A percentile compares a stretch with the other conserved stretches of the same genome.
Conservation (phyloP, 2,113 vertebrate species). For the Semicossyphus pulcher region DNA sequence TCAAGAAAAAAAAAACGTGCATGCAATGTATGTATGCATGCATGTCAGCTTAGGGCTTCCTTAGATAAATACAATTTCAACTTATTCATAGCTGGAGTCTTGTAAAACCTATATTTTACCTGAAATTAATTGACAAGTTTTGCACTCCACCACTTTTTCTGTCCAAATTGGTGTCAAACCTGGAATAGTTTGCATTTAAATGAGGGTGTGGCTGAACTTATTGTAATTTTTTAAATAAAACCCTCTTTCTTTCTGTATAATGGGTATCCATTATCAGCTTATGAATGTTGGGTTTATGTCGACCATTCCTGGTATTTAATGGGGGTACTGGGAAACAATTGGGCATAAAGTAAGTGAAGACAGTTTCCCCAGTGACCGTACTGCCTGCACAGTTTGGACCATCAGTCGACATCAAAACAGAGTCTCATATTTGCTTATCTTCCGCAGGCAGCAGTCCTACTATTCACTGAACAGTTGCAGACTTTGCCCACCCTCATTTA, state of each 20-base stretch:
- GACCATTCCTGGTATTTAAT: constrained; percentile 54
- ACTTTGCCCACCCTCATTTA: constrained; percentile 57
- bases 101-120: neutral
- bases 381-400: constrained; percentile 47
- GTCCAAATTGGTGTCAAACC: neutral
- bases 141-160: no score
- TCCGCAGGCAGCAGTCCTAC: constrained; percentile 69
- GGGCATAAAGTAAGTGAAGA: constrained; percentile 44
- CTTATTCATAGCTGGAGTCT: no score
- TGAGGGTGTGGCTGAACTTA: constrained; percentile 21
- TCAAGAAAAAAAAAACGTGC: no score
- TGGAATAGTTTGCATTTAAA: constrained; percentile 14
- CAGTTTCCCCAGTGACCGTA: constrained; percentile 43
- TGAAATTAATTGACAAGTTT: neutral
- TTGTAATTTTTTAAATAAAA: constrained; percentile 29
- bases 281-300: constrained; percentile 42
- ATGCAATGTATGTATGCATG: no score
- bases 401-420: constrained; percentile 61
- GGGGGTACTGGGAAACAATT: constrained; percentile 62
- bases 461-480: constrained; percentile 63
- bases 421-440: constrained; percentile 74
- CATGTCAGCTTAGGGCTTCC: no score
- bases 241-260: neutral
- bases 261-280: constrained; percentile 48
- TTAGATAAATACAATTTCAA: no score